These are phyloP conservation scores for Gopherus flavomarginatus DNA, from an alignment of 2,113 vertebrate genomes.

Conservation along the genomic window DNA sequence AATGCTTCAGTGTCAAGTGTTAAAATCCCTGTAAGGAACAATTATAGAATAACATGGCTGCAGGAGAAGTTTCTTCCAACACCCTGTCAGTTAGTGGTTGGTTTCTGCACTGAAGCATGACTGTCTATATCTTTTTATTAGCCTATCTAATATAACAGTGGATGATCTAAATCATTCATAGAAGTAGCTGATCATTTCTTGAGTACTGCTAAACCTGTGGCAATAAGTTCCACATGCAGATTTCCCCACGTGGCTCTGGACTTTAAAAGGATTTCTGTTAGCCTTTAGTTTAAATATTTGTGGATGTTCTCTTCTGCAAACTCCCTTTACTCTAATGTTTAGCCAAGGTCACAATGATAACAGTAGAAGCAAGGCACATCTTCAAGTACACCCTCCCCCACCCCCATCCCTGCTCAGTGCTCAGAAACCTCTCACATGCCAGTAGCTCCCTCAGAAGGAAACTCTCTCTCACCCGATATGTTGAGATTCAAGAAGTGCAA, in stretches of 20 bases:
- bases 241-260: not conserved
- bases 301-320: not conserved
- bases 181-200: not conserved
- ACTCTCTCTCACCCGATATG: conserved; percentile 4
- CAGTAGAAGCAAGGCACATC: conserved; percentile 4
- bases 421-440: conserved; percentile 5
- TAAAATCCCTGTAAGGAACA: not conserved
- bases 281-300: not conserved
- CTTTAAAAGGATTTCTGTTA: not conserved
- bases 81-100: not conserved
- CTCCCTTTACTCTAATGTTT: not conserved
- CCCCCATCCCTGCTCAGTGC: not conserved
- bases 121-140: not conserved
- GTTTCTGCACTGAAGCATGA: not conserved
- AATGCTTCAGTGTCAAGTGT: not conserved
- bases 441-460: not conserved
- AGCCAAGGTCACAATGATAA: not conserved
- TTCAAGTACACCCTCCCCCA: not conserved
- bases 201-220: not conserved
- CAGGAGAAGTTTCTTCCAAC: not conserved
- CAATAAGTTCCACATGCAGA: not conserved
- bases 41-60: not conserved
- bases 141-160: not conserved
- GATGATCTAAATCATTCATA: not conserved
- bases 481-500: conserved; percentile 10